Conservation (phyloP, 2,113 vertebrate species). For the Corythoichthys haematopterus region DNA sequence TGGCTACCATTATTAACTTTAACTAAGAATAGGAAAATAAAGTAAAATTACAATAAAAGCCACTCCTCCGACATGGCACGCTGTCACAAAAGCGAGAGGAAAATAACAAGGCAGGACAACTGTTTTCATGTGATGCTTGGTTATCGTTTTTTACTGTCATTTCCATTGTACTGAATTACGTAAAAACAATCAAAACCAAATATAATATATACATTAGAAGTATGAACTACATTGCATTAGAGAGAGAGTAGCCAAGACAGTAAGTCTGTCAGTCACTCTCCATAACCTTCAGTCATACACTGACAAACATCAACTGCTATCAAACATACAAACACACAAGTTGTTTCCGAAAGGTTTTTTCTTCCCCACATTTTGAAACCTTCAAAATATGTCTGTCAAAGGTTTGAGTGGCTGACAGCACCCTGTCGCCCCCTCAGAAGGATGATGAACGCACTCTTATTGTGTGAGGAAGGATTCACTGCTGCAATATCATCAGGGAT, state of each 20-base stretch:
- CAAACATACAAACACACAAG: constrained; percentile 10
- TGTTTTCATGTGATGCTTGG: constrained; percentile 69
- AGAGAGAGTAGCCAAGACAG: constrained; percentile 51
- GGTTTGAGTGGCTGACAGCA: constrained; percentile 61
- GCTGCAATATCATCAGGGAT: constrained; percentile 43
- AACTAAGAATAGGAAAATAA: constrained; percentile 42
- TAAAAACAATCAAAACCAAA: constrained; percentile 64
- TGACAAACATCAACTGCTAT: constrained; percentile 20
- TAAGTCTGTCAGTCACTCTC: constrained; percentile 71
- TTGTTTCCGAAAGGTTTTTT: constrained; percentile 24
- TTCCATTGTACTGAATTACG: constrained; percentile 68
- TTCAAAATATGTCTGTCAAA: constrained; percentile 55
- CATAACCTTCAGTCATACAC: constrained; percentile 36
- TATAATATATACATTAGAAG: constrained; percentile 51
- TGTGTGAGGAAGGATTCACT: constrained; percentile 32
- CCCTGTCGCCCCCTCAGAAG: constrained; percentile 42
- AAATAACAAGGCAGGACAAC: constrained; percentile 45
- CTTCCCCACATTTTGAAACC: constrained; percentile 53
- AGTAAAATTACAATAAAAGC: constrained; percentile 58
- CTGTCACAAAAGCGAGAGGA: constrained; percentile 44
- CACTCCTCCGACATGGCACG: constrained; percentile 62
- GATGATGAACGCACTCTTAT: constrained; percentile 45
- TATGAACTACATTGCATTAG: constrained; percentile 42
- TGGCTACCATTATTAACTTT: constrained; percentile 66
- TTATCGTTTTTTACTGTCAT: constrained; percentile 72